Evolutionary conservation across 2,888 invertebrate species (phyloP).

Genomic region (Lasioglossum oenotherae): DNA sequence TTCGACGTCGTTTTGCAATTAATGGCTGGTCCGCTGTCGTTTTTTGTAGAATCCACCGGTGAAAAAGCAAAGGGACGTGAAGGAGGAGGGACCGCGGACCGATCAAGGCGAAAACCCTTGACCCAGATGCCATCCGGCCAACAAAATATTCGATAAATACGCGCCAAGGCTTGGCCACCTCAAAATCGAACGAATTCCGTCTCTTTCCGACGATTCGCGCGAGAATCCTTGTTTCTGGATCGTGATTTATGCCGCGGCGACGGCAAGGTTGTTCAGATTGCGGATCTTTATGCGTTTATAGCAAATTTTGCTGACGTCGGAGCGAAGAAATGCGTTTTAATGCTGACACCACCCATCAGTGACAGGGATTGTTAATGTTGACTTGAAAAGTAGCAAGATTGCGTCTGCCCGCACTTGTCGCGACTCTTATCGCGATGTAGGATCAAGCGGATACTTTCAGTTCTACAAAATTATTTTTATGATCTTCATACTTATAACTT

Average conservation of each 20-base stretch:
- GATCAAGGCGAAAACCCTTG: conserved; percentile 49
- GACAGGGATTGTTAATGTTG: background rate
- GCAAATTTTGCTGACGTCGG: background rate
- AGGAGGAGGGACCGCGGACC: background rate
- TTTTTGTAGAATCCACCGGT: background rate
- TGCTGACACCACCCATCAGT: background rate
- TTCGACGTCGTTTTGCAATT: background rate
- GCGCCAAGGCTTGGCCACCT: conserved; percentile 37
- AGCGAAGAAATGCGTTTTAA: background rate
- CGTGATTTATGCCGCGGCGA: background rate
- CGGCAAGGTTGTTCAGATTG: background rate
- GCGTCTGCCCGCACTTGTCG: background rate
- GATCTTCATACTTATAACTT: background rate
- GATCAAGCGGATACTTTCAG: background rate
- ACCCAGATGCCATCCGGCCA: conserved; percentile 45
- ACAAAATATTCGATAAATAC: conserved; percentile 45
- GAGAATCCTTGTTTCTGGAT: background rate
- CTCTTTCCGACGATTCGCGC: background rate
- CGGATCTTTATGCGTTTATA: background rate
- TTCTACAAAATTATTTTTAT: background rate
- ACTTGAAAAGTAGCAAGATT: background rate
- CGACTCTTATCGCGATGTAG: background rate
- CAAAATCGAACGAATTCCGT: background rate
- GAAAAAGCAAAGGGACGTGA: background rate
- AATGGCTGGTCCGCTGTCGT: background rate